Evolutionary conservation across 1,140 invertebrate genomes (phyloP).

Genomic region (Delia radicum): DNA sequence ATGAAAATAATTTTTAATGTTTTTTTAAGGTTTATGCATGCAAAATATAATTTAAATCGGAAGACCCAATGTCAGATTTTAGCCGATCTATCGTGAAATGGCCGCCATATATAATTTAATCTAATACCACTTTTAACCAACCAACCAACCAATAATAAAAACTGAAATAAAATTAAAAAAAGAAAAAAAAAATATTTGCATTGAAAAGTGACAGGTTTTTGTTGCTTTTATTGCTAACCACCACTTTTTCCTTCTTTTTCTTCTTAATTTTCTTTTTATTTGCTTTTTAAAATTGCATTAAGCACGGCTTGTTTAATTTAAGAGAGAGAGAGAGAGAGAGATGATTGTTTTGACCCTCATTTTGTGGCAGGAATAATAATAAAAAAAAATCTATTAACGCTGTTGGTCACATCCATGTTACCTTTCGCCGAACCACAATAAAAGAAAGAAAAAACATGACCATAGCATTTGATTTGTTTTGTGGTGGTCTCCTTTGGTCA

Average conservation of each 20-base stretch:
- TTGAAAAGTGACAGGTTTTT: background rate
- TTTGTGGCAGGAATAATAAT: background rate
- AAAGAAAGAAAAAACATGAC: background rate
- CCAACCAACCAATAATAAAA: too few relatives aligned
- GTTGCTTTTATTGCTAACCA: background rate
- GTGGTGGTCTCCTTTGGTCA: conserved; percentile 2
- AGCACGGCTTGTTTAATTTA: background rate
- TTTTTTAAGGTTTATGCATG: too few relatives aligned
- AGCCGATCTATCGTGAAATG: too few relatives aligned
- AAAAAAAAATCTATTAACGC: conserved; percentile 14
- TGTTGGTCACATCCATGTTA: background rate
- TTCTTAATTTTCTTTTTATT: too few relatives aligned
- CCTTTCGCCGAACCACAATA: conserved; percentile 5
- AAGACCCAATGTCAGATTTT: too few relatives aligned
- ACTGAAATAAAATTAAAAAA: too few relatives aligned
- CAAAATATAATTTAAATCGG: too few relatives aligned
- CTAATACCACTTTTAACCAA: too few relatives aligned
- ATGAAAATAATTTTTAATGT: too few relatives aligned
- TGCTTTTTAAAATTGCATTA: background rate
- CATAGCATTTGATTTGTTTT: conserved; percentile 1
- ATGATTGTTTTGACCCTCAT: conserved; percentile 21
- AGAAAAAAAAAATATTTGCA: background rate
- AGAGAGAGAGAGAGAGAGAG: too few relatives aligned
- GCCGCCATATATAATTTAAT: too few relatives aligned
- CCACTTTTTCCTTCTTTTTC: background rate